A percentile compares a stretch with the other conserved stretches of the same genome.
Conservation (phyloP, 2,888 invertebrate species). For the Folsomia manolachei region DNA sequence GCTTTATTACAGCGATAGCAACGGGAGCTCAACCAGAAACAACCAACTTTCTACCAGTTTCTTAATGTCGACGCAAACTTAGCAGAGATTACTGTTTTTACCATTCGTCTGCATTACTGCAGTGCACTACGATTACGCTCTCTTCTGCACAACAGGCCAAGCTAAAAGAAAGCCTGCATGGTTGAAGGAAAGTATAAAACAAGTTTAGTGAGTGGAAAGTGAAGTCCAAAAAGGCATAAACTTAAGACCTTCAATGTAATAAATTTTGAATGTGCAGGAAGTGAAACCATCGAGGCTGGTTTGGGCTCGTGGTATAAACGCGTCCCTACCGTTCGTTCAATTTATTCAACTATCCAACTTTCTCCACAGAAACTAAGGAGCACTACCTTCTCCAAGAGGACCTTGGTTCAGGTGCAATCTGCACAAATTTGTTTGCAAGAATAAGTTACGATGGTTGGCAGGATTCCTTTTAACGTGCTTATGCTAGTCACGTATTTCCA, state of each 20-base stretch:
- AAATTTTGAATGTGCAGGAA: conserved; percentile 5
- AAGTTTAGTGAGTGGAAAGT: conserved; percentile 8
- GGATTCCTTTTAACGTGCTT: too few relatives aligned
- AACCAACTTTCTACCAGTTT: neutral
- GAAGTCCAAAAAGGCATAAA: conserved; percentile 10
- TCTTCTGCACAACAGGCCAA: neutral
- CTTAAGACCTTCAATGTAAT: conserved; percentile 7
- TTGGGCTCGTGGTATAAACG: neutral
- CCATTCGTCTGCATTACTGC: conserved; percentile 7
- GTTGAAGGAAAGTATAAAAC: conserved; percentile 4
- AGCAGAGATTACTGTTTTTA: neutral
- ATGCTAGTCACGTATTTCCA: too few relatives aligned
- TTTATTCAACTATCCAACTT: too few relatives aligned
- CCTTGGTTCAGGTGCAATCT: neutral
- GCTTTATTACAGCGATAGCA: conserved; percentile 11
- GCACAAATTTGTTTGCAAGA: neutral
- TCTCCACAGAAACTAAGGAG: too few relatives aligned
- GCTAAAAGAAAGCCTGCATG: neutral
- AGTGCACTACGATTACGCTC: neutral
- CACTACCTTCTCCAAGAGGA: too few relatives aligned
- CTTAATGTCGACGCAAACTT: neutral
- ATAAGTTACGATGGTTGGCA: too few relatives aligned
- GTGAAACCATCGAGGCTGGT: neutral
- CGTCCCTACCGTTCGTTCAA: neutral
- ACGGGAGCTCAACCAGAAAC: neutral